Evolutionary conservation across 2,113 vertebrate species (phyloP).

Genomic region (Galbula dea): DNA sequence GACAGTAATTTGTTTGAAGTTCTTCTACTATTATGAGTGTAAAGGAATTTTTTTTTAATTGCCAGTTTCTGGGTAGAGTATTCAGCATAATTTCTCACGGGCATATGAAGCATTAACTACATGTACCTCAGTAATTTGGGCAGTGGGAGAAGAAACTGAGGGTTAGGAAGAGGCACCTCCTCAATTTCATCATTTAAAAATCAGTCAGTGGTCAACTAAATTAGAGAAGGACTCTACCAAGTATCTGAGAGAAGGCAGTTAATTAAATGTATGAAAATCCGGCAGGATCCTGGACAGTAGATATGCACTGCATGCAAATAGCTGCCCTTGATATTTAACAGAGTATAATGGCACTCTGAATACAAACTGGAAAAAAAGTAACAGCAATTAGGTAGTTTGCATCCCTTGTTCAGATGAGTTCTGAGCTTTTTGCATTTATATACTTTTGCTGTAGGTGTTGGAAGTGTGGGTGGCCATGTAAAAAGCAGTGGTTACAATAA

Average conservation of each 20-base stretch:
- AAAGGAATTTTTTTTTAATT: slow-evolving; percentile 51
- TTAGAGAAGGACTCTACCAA: not conserved
- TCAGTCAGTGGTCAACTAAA: not conserved
- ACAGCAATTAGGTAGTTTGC: slow-evolving; percentile 64
- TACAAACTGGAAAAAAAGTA: slow-evolving; percentile 68
- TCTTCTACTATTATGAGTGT: slow-evolving; percentile 57
- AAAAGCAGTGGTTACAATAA: slow-evolving; percentile 78
- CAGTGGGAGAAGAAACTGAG: not conserved
- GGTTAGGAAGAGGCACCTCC: not conserved
- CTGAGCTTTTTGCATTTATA: slow-evolving; percentile 71
- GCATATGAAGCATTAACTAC: slow-evolving; percentile 17
- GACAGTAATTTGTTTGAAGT: slow-evolving; percentile 37
- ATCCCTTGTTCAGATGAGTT: slow-evolving; percentile 68
- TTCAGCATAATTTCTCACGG: slow-evolving; percentile 23
- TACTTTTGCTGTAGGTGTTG: slow-evolving; percentile 74
- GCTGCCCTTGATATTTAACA: not conserved
- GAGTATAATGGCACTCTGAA: slow-evolving; percentile 25
- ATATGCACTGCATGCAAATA: fast-evolving
- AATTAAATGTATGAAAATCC: not conserved
- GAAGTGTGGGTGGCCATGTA: slow-evolving; percentile 78
- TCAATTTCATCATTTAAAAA: not conserved
- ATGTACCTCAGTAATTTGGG: not conserved
- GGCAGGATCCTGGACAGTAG: not conserved
- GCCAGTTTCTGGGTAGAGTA: slow-evolving; percentile 37
- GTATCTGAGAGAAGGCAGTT: not conserved